phyloP scores from a whole-genome alignment of 1,140 invertebrate species.

The Drosophila oshimai region DNA sequence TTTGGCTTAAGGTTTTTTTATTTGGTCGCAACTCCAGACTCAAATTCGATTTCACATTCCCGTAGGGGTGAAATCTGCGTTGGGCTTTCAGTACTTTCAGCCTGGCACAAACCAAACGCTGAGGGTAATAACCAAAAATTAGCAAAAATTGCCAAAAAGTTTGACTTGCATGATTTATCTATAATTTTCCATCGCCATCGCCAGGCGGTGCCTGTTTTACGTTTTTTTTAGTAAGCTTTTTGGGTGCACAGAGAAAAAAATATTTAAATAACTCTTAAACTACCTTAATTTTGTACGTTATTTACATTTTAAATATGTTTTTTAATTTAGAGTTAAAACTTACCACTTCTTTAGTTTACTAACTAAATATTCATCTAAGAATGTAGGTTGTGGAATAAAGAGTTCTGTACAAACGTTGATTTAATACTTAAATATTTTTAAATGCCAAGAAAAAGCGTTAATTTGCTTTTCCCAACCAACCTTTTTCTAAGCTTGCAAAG shows the following conservation, averaged over 20 bases:
- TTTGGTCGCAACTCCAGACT: slow-evolving; percentile 30
- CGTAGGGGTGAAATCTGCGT: slow-evolving; percentile 80
- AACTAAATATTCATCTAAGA: no score
- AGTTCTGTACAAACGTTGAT: no score
- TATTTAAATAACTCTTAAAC: no score
- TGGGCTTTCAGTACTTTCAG: slow-evolving; percentile 36
- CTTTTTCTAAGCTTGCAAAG: no score
- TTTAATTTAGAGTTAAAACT: no score
- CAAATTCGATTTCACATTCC: slow-evolving; percentile 78
- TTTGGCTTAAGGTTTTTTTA: no score
- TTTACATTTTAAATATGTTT: neutral
- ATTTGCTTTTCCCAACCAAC: no score
- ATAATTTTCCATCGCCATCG: slow-evolving; percentile 74
- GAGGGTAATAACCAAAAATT: slow-evolving; percentile 81
- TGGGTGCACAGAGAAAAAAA: neutral
- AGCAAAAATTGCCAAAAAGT: slow-evolving; percentile 78
- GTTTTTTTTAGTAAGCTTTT: slow-evolving; percentile 20
- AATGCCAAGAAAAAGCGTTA: no score
- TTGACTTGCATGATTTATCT: slow-evolving; percentile 81
- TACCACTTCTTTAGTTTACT: no score
- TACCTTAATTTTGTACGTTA: no score
- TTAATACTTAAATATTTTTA: no score
- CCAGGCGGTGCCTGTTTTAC: slow-evolving; percentile 52
- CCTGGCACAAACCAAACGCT: slow-evolving; percentile 61
- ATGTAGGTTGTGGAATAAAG: no score